phyloP scores from a whole-genome alignment of 2,888 invertebrate species.

The Pterostichus niger region DNA sequence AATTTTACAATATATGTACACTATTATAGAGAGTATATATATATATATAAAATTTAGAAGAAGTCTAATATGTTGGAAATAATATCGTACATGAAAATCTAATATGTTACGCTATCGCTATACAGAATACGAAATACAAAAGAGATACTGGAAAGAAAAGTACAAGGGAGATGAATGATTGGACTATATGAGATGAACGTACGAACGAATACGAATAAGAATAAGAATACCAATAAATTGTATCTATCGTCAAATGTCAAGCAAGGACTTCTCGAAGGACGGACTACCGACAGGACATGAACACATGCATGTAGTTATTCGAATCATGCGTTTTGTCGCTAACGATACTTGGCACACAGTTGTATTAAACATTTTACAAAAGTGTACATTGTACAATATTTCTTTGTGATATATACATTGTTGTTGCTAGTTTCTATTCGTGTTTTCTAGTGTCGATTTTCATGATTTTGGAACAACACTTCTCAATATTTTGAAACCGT shows the following conservation, averaged over 20 bases:
- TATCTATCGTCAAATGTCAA: conserved; percentile 38
- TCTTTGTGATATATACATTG: conserved; percentile 60
- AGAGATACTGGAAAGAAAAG: conserved; percentile 13
- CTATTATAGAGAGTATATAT: conserved; percentile 11
- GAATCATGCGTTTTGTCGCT: conserved; percentile 58
- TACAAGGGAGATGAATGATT: conserved; percentile 55
- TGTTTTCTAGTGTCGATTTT: conserved; percentile 39
- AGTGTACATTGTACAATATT: conserved; percentile 50
- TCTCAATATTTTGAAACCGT: conserved; percentile 16
- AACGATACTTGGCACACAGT: conserved; percentile 77
- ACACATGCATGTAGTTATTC: conserved; percentile 52
- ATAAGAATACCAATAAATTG: conserved; percentile 27
- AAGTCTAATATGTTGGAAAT: neutral
- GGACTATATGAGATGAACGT: conserved; percentile 26
- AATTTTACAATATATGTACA: conserved; percentile 13
- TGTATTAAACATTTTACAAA: conserved; percentile 54
- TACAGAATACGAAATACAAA: conserved; percentile 2
- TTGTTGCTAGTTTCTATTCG: conserved; percentile 43
- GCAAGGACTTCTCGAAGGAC: conserved; percentile 48
- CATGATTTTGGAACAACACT: conserved; percentile 41
- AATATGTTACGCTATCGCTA: conserved; percentile 20
- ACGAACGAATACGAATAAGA: conserved; percentile 33
- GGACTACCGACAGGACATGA: conserved; percentile 49
- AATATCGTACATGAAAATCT: conserved; percentile 31
- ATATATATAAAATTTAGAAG: conserved; percentile 29